Base-by-base conservation (phyloP, 2,888 invertebrate genomes). In the Nymphalis polychloros region DNA sequence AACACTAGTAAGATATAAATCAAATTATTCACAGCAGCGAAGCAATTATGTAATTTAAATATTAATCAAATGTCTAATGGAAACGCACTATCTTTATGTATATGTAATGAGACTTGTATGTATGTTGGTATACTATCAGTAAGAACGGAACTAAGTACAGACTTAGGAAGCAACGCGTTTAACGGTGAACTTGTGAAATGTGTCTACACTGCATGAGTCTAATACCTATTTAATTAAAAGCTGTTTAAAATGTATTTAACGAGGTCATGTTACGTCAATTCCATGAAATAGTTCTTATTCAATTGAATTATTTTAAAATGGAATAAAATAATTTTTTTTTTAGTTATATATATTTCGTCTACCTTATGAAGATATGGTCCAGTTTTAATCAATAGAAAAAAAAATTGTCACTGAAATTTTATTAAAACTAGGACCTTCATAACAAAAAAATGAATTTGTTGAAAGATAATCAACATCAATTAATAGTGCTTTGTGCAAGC, bases 261-360 rank as follows among this genome's bases (percentile, higher is more conserved):
- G 63, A 62, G 57, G 17, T 75, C 71, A 72, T 79, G 75, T 78
- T 79, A 27, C 16, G 17, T 27, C 13, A 17, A 53, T 16, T 27
- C 17, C 5, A 53, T 4, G 75, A 81, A 87, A 85, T 84, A 84
- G 85, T 55, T n/a, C 4, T 13, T 35, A 13, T 41, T 2, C 13
- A 41, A 6, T n/a, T n/a, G 17, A 46, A 46, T 23, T 13, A 8
- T 8, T 20, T 41, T n/a, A n/a, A n/a, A n/a, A n/a, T n/a, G n/a
- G n/a, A n/a, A n/a, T n/a, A n/a, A 10, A 50, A 41, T 3, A 13
- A 41, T 41, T 41, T 3, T 2, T 41, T 41, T 41, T 41, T 41
- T 41, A 8, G 13, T 41, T 41, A 41, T 13, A 3, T 2, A 41
- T 41, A 41, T 1, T 2, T 3, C 13, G 5, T n/a, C 0, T 27